Evolutionary conservation across 1,140 invertebrate species (phyloP).

Genomic region (Oppia nitens): DNA sequence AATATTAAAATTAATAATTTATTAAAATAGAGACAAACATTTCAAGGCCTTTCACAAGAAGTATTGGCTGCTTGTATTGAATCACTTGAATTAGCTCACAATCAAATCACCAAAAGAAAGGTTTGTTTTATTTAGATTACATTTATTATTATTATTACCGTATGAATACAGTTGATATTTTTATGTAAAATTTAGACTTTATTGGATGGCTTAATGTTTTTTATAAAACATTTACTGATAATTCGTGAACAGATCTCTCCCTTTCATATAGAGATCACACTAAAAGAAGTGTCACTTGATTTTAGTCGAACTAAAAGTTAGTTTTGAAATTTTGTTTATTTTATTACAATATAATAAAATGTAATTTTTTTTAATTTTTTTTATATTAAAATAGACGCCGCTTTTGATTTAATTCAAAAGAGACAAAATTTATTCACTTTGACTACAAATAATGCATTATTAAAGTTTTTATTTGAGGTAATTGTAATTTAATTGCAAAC

Average conservation of each 20-base stretch:
- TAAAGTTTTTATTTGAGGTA: conserved; percentile 60
- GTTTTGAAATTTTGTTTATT: conserved; percentile 1
- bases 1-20: conserved; percentile 5
- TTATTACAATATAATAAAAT: background rate
- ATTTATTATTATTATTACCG: too few species aligned
- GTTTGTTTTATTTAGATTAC: conserved; percentile 4
- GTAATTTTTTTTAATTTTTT: conserved; percentile 17
- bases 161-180: too few species aligned
- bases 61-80: conserved; percentile 76
- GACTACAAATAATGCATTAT: conserved; percentile 68
- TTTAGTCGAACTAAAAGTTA: conserved; percentile 59
- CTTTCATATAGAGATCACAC: conserved; percentile 87
- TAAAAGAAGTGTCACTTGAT: conserved; percentile 77
- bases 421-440: conserved; percentile 68
- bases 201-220: conserved; percentile 85
- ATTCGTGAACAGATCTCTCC: conserved; percentile 93
- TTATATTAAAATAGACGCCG: conserved; percentile 35
- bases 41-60: conserved; percentile 90
- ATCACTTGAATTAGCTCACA: conserved; percentile 58
- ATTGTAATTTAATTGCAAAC: conserved; percentile 1
- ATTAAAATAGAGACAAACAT: conserved; percentile 51
- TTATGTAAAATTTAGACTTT: conserved; percentile 33
- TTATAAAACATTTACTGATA: conserved; percentile 94
- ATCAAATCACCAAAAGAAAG: conserved; percentile 32
- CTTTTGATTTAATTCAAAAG: conserved; percentile 67